These are phyloP conservation scores for Willisornis vidua DNA, from an alignment of 2,113 vertebrate genomes.

Conservation along the genomic window DNA sequence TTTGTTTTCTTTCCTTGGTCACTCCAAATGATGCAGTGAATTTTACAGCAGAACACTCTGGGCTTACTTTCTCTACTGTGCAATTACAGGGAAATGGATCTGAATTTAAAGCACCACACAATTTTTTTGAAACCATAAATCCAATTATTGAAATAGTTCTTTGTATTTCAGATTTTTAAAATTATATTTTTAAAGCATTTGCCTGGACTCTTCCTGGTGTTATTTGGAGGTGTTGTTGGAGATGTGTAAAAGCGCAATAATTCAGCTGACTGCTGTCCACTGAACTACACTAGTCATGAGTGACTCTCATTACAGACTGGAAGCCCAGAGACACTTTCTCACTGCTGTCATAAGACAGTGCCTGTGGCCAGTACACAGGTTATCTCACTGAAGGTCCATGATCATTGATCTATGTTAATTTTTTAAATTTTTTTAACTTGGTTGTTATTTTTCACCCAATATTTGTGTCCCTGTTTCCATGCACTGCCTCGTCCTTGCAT, in stretches of 20 bases:
- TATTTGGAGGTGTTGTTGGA: not conserved
- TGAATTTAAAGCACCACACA: not conserved
- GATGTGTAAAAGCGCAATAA: not conserved
- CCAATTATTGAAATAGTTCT: not conserved
- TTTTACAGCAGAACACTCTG: not conserved
- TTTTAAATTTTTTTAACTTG: not conserved
- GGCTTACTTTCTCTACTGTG: not conserved
- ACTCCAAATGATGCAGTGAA: not conserved
- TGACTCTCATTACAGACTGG: not conserved
- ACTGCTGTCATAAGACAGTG: accelerated
- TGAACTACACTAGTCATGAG: not conserved
- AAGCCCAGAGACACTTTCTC: not conserved
- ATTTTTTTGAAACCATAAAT: not conserved
- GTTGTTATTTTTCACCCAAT: not conserved
- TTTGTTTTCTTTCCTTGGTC: not conserved
- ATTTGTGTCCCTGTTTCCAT: not conserved
- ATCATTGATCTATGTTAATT: not conserved
- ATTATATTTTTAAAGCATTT: not conserved
- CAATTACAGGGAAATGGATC: not conserved
- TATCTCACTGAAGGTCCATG: not conserved
- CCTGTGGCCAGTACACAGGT: not conserved
- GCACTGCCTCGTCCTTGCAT: accelerated
- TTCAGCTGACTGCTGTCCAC: not conserved
- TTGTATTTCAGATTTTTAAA: not conserved
- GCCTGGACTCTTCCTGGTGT: not conserved